Evolutionary conservation across 2,797 vertebrate species (phyloP).

Genomic region (Trichosurus vulpecula): DNA sequence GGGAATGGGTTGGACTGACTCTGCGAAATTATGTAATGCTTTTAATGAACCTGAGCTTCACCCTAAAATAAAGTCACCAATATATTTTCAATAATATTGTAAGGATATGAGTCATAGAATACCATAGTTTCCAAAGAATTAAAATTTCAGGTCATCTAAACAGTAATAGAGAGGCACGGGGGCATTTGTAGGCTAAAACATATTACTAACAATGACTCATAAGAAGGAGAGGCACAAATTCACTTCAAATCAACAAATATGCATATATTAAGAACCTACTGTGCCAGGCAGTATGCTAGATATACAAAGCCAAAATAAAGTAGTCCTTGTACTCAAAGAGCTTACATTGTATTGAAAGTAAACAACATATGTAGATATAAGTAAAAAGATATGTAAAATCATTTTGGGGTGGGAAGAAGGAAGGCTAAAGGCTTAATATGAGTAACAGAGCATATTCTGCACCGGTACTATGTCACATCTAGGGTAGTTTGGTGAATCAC

Average conservation of each 20-base stretch:
- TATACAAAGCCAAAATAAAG: not conserved
- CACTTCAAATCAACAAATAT: not conserved
- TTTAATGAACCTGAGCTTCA: not conserved
- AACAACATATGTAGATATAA: not conserved
- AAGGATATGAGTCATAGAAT: not conserved
- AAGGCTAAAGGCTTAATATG: not conserved
- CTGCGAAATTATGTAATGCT: not conserved
- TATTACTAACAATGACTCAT: not conserved
- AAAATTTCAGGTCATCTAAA: not conserved
- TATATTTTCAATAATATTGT: not conserved
- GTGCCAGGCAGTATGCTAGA: not conserved
- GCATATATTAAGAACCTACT: not conserved
- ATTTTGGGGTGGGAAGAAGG: not conserved
- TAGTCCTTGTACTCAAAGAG: not conserved
- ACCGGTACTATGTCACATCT: not conserved
- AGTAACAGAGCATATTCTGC: not conserved
- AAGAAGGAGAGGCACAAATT: not conserved
- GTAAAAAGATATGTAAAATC: not conserved
- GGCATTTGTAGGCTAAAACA: not conserved
- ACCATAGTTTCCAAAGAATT: not conserved
- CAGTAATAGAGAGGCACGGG: not conserved
- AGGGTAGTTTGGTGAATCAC: not conserved
- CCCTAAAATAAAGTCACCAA: not conserved
- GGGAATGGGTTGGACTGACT: not conserved
- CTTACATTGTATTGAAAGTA: not conserved